phyloP scores from a whole-genome alignment of 2,797 vertebrate genomes.

The Melanotaenia parkinsoni region DNA sequence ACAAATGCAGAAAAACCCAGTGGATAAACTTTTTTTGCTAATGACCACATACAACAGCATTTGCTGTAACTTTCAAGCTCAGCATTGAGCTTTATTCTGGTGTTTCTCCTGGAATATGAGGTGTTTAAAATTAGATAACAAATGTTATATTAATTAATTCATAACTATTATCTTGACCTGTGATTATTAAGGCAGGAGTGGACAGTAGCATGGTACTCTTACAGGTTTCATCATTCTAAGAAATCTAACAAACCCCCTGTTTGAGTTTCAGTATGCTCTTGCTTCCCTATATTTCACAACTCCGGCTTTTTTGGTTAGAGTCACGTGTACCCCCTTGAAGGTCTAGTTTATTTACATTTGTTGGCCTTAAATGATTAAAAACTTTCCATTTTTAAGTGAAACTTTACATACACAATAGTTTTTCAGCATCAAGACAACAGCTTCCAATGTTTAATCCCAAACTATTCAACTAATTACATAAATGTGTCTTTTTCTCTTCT shows the following conservation, averaged over 20 bases:
- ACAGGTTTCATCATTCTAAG: neutral
- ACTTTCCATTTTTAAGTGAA: neutral
- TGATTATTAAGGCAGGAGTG: neutral
- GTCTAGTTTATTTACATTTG: neutral
- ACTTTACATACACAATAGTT: too few relatives aligned
- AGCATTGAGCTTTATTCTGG: neutral
- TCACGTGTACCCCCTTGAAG: neutral
- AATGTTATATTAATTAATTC: conserved; percentile 3
- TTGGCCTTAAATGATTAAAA: neutral
- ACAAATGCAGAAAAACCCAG: neutral
- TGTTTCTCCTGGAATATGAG: neutral
- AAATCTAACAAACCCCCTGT: conserved; percentile 2
- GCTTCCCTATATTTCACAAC: neutral
- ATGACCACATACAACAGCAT: neutral
- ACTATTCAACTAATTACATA: too few relatives aligned
- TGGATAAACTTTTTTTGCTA: neutral
- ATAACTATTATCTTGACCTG: neutral
- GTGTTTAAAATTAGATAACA: neutral
- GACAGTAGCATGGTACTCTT: neutral
- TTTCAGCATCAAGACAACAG: too few relatives aligned
- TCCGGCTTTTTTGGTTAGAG: neutral
- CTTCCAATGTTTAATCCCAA: neutral
- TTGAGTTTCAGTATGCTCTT: neutral
- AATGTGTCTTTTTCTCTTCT: neutral
- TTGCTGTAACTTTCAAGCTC: too few relatives aligned